Evolutionary conservation across 2,888 invertebrate genomes (phyloP).

Genomic region (Stenotaenia linearis): DNA sequence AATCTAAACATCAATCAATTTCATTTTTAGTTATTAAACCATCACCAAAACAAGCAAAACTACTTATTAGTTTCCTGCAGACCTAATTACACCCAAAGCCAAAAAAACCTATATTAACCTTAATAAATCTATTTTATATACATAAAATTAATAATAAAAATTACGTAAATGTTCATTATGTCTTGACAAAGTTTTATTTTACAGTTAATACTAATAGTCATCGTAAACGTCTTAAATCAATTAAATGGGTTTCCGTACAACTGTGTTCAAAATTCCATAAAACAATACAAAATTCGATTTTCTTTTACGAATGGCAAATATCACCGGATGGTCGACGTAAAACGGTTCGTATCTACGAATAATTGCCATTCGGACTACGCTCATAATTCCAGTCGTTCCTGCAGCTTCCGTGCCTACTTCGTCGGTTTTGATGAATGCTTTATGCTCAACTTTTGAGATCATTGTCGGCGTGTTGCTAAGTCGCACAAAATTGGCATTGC

Average conservation of each 20-base stretch:
- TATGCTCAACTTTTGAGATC: neutral
- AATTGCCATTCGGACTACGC: neutral
- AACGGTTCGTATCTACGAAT: neutral
- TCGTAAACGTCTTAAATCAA: no score
- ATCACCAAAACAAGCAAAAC: neutral
- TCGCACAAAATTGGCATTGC: no score
- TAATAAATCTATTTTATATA: no score
- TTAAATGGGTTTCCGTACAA: neutral
- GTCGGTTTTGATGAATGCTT: neutral
- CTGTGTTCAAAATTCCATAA: neutral
- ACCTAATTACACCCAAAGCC: no score
- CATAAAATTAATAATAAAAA: no score
- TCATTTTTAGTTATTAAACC: neutral
- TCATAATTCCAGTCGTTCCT: neutral
- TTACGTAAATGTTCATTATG: no score
- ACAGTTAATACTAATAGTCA: no score
- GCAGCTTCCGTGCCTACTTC: neutral
- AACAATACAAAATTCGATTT: neutral
- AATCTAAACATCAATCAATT: neutral
- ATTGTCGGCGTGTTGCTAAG: neutral
- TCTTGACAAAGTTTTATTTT: neutral
- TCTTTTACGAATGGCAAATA: neutral
- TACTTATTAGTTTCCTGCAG: neutral
- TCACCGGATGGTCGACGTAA: neutral
- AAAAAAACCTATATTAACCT: no score